phyloP scores from a whole-genome alignment of 2,888 invertebrate species.

The Polyommatus icarus region DNA sequence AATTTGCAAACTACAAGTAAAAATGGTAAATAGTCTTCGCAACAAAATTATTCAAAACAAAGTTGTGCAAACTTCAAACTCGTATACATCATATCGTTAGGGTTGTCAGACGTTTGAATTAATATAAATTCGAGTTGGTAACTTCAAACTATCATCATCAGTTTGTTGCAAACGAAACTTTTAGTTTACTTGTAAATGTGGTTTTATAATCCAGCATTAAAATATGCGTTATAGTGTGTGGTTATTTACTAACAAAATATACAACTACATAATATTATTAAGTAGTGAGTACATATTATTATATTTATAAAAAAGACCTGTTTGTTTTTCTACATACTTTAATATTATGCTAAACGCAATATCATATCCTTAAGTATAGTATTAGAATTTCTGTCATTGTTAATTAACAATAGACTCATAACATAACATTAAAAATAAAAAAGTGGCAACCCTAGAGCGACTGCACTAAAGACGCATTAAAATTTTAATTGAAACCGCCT shows the following conservation, averaged over 20 bases:
- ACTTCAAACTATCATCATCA: neutral
- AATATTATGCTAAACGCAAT: no score
- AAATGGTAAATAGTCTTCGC: slow-evolving; percentile 20
- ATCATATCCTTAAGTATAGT: no score
- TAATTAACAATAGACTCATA: no score
- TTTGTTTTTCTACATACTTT: no score
- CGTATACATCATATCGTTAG: slow-evolving; percentile 19
- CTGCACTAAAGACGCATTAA: slow-evolving; percentile 56
- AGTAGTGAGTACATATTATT: no score
- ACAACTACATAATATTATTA: no score
- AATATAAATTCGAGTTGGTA: slow-evolving; percentile 13
- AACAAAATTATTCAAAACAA: slow-evolving; percentile 26
- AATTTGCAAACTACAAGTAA: slow-evolving; percentile 21
- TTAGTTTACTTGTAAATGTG: neutral
- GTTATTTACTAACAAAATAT: no score
- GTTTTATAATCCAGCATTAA: neutral
- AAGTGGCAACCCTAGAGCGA: slow-evolving; percentile 36
- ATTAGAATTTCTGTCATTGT: no score
- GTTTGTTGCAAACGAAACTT: neutral
- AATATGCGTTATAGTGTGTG: neutral
- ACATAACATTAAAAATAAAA: neutral
- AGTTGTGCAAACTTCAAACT: slow-evolving; percentile 16
- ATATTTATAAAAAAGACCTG: no score
- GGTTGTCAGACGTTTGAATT: slow-evolving; percentile 15
- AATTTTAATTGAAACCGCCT: slow-evolving; percentile 55